Evolutionary conservation across 1,140 invertebrate species (phyloP).

Genomic region (Philaenus spumarius): DNA sequence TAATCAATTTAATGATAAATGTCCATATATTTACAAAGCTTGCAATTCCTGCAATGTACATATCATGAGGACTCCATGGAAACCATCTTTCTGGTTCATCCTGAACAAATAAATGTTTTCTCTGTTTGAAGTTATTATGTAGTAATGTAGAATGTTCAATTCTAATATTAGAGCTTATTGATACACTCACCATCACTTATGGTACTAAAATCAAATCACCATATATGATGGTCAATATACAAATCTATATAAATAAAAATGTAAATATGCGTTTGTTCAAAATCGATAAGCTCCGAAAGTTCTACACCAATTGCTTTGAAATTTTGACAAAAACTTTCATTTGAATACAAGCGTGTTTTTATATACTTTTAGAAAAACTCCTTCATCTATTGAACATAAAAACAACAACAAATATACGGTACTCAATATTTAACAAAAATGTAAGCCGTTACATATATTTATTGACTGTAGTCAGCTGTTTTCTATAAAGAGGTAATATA

Average conservation of each 20-base stretch:
- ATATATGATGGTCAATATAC: not conserved
- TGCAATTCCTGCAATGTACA: slow-evolving; percentile 49
- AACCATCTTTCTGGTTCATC: slow-evolving; percentile 44
- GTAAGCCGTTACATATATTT: not conserved
- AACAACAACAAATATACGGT: too few species aligned
- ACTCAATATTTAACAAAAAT: not conserved
- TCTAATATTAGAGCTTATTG: not conserved
- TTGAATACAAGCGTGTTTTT: too few species aligned
- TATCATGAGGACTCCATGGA: slow-evolving; percentile 49
- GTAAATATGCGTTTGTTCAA: too few species aligned
- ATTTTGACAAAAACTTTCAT: too few species aligned
- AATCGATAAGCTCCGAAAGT: too few species aligned
- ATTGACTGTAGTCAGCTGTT: too few species aligned
- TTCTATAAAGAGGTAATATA: too few species aligned
- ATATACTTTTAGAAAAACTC: too few species aligned
- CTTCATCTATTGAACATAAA: too few species aligned
- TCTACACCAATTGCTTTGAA: too few species aligned
- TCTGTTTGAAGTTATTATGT: too few species aligned
- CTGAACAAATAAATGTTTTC: slow-evolving; percentile 32
- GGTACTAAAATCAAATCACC: not conserved
- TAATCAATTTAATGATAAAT: slow-evolving; percentile 41
- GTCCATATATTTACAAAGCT: slow-evolving; percentile 43
- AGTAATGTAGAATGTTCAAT: not conserved
- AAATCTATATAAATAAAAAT: too few species aligned
- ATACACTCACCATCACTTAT: not conserved